These are phyloP conservation scores for Dipus sagitta DNA, from an alignment of 2,797 vertebrate genomes.

Conservation along the genomic window DNA sequence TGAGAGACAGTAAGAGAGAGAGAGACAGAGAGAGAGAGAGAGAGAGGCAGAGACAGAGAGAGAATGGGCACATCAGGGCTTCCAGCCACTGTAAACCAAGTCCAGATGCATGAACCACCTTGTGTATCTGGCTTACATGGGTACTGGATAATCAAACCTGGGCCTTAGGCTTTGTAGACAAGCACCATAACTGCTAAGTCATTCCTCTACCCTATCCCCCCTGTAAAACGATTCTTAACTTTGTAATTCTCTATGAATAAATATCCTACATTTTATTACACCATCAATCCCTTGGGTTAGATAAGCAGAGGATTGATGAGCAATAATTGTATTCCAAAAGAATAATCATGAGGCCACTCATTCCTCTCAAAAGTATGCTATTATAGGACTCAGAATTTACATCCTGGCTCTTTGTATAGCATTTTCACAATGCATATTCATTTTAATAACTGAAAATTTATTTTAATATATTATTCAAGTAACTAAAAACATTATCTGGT, in stretches of 20 bases:
- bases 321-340: neutral
- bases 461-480: neutral
- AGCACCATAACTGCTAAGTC: too few species aligned
- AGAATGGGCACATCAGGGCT: too few species aligned
- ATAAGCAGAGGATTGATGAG: neutral
- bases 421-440: neutral
- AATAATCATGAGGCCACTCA: neutral
- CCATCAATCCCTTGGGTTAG: neutral
- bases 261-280: neutral
- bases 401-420: neutral
- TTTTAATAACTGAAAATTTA: neutral
- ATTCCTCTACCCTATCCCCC: too few species aligned
- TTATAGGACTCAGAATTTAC: neutral
- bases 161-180: too few species aligned
- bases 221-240: neutral
- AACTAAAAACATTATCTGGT: neutral
- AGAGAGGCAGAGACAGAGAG: too few species aligned
- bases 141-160: too few species aligned
- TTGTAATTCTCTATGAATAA: neutral
- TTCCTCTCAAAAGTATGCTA: neutral
- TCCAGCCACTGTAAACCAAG: too few species aligned
- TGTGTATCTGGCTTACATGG: too few species aligned
- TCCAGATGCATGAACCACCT: too few species aligned
- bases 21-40: too few species aligned
- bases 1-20: too few species aligned